Evolutionary conservation across 2,888 invertebrate genomes (phyloP).

Genomic region (Tachystola acroxantha): DNA sequence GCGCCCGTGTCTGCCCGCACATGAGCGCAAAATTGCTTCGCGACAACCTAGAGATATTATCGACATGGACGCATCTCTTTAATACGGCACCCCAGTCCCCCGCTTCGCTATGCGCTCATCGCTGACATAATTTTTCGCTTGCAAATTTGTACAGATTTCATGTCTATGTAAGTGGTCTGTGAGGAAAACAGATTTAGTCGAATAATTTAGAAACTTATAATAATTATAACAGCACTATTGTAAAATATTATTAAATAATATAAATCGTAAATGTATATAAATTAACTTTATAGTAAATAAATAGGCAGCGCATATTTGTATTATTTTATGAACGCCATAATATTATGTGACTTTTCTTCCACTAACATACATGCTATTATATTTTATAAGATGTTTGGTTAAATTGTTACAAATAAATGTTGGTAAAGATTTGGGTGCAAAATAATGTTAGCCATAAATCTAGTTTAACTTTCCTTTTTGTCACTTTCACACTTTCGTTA

Average conservation of each 20-base stretch:
- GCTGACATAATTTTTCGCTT: too few species aligned
- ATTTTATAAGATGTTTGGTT: neutral
- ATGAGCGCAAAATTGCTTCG: too few species aligned
- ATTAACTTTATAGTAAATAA: neutral
- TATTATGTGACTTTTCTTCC: neutral
- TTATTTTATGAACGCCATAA: neutral
- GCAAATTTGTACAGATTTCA: too few species aligned
- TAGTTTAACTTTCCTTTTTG: neutral
- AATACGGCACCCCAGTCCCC: too few species aligned
- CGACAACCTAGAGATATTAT: too few species aligned
- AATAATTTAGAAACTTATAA: neutral
- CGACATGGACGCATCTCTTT: too few species aligned
- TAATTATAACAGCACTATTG: neutral
- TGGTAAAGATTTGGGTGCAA: neutral
- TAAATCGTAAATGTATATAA: conserved; percentile 1
- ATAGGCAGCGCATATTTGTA: conserved; percentile 1
- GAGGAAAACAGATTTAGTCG: too few species aligned
- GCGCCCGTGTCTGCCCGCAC: too few species aligned
- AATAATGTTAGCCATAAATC: neutral
- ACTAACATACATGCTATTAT: neutral
- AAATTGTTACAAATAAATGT: neutral
- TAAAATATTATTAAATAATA: neutral
- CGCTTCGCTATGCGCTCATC: too few species aligned
- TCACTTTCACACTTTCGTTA: too few species aligned
- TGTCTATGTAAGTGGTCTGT: too few species aligned